A percentile compares a stretch with the other conserved stretches of the same genome.
These are phyloP conservation scores for Trachelus troglodyta DNA, from an alignment of 2,888 invertebrate species.

Conservation along the genomic window DNA sequence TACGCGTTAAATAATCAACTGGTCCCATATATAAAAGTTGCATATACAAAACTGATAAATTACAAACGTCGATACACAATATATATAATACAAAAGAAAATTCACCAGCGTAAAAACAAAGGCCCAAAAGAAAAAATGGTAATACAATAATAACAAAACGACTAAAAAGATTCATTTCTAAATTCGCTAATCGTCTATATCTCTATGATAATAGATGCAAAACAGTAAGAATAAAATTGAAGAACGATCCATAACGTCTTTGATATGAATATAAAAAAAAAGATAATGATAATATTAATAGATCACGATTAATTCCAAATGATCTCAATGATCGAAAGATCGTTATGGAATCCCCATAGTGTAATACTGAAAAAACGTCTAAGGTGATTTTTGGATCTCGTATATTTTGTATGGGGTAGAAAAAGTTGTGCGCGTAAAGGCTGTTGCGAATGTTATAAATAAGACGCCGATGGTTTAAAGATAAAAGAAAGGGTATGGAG, in stretches of 20 bases:
- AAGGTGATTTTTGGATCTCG: too few species aligned
- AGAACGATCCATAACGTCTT: not conserved
- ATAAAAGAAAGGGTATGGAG: not conserved
- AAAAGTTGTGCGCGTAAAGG: too few species aligned
- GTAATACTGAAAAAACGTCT: not conserved
- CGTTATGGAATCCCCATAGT: not conserved
- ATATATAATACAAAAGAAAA: not conserved
- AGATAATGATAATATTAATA: not conserved
- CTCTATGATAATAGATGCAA: not conserved
- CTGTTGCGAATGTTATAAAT: not conserved
- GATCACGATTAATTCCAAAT: not conserved
- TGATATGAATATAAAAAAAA: not conserved
- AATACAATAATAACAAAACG: not conserved
- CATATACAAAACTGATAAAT: not conserved
- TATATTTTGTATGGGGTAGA: too few species aligned
- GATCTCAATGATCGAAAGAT: not conserved
- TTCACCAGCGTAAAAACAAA: not conserved
- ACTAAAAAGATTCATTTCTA: not conserved
- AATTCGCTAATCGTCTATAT: not conserved
- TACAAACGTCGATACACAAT: not conserved
- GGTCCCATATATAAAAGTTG: not conserved
- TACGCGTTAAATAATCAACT: not conserved
- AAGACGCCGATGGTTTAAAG: not conserved
- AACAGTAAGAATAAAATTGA: not conserved
- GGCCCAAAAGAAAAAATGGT: not conserved